phyloP scores from a whole-genome alignment of 2,888 invertebrate species.

The Lepetodrilus schrolli region DNA sequence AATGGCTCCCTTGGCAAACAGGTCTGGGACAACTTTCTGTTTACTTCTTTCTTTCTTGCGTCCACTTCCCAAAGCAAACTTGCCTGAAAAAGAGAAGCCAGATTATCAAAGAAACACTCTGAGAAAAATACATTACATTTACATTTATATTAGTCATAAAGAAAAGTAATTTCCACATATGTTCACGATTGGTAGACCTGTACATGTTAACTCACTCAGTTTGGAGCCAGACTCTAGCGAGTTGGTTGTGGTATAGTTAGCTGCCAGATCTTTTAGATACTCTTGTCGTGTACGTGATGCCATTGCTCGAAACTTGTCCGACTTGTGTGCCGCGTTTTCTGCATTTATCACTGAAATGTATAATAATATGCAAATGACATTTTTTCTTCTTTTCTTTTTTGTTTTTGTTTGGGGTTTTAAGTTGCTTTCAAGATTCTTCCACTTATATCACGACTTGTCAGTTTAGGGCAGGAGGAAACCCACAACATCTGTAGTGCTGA shows the following conservation, averaged over 20 bases:
- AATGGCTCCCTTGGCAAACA: slow-evolving; percentile 77
- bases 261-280: slow-evolving; percentile 93
- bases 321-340: slow-evolving; percentile 95
- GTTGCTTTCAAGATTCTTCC: no score
- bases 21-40: slow-evolving; percentile 84
- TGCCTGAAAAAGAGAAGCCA: slow-evolving; percentile 79
- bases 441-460: no score
- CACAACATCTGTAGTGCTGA: no score
- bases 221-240: slow-evolving; percentile 80
- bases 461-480: no score
- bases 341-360: slow-evolving; percentile 87
- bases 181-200: no score
- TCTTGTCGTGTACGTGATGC: slow-evolving; percentile 95
- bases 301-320: slow-evolving; percentile 97
- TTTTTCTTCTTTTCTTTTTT: no score
- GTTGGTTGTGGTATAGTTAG: slow-evolving; percentile 87
- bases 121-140: no score
- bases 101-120: no score
- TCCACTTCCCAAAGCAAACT: slow-evolving; percentile 82
- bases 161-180: no score
- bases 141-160: no score
- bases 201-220: slow-evolving; percentile 71
- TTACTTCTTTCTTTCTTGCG: slow-evolving; percentile 86
- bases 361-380: neutral
- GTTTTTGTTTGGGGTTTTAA: no score